Conservation (phyloP, 2,113 vertebrate genomes). For the Accipiter virgatus region DNA sequence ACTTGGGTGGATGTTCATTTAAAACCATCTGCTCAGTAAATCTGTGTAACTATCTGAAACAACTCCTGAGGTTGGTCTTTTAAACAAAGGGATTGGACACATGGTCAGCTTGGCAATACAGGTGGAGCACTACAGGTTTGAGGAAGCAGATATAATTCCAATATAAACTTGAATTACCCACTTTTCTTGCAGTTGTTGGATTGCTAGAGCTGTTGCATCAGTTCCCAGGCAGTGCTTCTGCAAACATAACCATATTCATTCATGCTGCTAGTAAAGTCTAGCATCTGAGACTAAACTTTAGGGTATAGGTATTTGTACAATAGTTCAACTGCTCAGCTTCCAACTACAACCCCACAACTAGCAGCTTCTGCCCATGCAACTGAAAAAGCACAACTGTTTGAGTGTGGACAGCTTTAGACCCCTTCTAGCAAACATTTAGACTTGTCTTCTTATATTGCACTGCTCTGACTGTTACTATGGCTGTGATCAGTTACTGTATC, state of each 20-base stretch:
- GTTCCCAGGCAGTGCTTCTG: not conserved
- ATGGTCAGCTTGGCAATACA: not conserved
- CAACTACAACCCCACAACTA: not conserved
- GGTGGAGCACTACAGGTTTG: not conserved
- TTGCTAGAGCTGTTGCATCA: not conserved
- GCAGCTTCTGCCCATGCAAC: not conserved
- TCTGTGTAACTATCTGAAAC: conserved; percentile 8
- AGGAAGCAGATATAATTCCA: conserved; percentile 6
- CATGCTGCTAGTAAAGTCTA: not conserved
- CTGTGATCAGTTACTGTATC: not conserved
- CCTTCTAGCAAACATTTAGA: not conserved
- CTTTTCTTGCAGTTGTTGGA: not conserved
- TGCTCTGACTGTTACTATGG: not conserved
- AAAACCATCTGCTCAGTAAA: conserved; percentile 31
- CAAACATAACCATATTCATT: not conserved
- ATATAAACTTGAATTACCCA: not conserved
- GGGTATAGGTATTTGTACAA: not conserved
- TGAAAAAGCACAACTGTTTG: not conserved
- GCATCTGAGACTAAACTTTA: not conserved
- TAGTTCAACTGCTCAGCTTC: not conserved
- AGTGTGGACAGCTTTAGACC: not conserved
- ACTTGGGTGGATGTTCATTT: conserved; percentile 36
- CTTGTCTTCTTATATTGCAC: not conserved
- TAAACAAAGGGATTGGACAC: not conserved
- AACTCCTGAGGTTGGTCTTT: not conserved